phyloP scores from a whole-genome alignment of 2,797 vertebrate species.

The Ctenopoma multispine region DNA sequence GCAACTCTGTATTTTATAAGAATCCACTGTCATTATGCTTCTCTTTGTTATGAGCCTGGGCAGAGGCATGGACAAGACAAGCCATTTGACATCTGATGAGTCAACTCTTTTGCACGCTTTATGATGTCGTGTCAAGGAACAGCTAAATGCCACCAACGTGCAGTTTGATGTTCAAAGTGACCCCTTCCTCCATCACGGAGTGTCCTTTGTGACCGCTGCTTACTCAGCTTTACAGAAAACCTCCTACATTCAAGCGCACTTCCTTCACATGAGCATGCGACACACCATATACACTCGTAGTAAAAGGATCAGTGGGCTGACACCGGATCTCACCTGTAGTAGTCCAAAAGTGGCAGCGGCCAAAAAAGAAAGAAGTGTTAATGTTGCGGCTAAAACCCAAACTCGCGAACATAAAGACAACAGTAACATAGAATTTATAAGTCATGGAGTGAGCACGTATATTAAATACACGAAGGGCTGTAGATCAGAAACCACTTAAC shows the following conservation, averaged over 20 bases:
- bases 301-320: background rate
- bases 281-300: background rate
- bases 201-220: background rate
- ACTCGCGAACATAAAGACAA: background rate
- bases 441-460: rapidly evolving
- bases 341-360: slow-evolving; percentile 6
- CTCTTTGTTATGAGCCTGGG: slow-evolving; percentile 1
- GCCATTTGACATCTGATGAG: slow-evolving; percentile 23
- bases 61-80: slow-evolving; percentile 11
- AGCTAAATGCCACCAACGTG: background rate
- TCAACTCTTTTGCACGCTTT: slow-evolving; percentile 2
- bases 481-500: background rate
- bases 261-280: background rate
- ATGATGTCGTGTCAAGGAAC: background rate
- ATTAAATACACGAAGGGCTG: background rate
- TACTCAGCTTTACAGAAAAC: background rate
- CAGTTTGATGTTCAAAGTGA: slow-evolving; percentile 1
- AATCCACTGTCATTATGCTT: slow-evolving; percentile 12
- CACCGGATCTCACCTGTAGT: slow-evolving; percentile 49
- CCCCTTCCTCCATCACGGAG: background rate
- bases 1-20: slow-evolving; percentile 41
- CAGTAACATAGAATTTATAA: background rate
- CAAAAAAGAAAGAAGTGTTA: background rate
- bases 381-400: background rate
- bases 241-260: background rate